A percentile compares a stretch with the other conserved stretches of the same genome.
Evolutionary conservation across 2,888 invertebrate genomes (phyloP).

Genomic region (Dermolepida albohirtum): DNA sequence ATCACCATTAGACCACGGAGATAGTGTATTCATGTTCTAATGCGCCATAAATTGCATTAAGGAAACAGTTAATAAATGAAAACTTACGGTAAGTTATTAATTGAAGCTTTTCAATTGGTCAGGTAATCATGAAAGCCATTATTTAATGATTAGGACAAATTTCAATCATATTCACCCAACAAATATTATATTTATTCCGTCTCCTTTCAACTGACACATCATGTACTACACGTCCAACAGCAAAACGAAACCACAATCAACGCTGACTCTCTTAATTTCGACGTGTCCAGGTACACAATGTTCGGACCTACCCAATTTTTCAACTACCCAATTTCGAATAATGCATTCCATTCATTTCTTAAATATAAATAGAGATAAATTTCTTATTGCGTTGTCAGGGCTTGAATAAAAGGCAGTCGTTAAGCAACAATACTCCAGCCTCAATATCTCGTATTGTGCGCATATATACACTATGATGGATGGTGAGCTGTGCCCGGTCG

Average conservation of each 20-base stretch:
- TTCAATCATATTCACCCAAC: too few species aligned
- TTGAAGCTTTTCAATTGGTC: too few species aligned
- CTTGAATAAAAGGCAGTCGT: slow-evolving; percentile 48
- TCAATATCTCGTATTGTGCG: slow-evolving; percentile 47
- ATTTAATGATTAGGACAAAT: too few species aligned
- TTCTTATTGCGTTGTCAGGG: slow-evolving; percentile 49
- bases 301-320: slow-evolving; percentile 38
- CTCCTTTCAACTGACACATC: neutral
- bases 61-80: too few species aligned
- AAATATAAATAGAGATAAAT: slow-evolving; percentile 46
- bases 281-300: slow-evolving; percentile 29
- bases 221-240: neutral
- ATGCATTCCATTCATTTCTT: slow-evolving; percentile 36
- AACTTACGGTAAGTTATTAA: too few species aligned
- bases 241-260: slow-evolving; percentile 3
- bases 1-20: too few species aligned
- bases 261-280: slow-evolving; percentile 29
- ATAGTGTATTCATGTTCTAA: too few species aligned
- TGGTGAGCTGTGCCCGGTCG: slow-evolving; percentile 42
- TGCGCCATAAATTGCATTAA: too few species aligned
- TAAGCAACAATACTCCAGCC: slow-evolving; percentile 47
- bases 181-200: slow-evolving; percentile 1
- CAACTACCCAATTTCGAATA: slow-evolving; percentile 37
- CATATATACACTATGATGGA: slow-evolving; percentile 46
- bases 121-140: too few species aligned